Conservation (phyloP, 2,113 vertebrate species). For the Chloropsis cyanopogon region DNA sequence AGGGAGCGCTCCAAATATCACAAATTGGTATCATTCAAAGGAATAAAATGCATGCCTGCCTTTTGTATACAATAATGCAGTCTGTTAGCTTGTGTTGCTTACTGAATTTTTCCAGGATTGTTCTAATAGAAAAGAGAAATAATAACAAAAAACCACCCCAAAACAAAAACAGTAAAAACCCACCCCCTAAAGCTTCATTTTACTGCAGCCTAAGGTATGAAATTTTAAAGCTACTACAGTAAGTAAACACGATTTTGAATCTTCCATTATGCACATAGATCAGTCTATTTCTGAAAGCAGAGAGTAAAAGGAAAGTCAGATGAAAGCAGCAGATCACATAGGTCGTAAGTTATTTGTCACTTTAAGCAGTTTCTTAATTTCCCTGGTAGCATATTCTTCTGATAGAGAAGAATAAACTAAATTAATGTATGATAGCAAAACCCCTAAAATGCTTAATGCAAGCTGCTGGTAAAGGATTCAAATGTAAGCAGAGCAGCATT, state of each 20-base stretch:
- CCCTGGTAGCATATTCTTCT: constrained; percentile 66
- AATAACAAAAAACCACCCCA: rapidly evolving
- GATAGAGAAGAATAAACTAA: constrained; percentile 17
- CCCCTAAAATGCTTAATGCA: background rate
- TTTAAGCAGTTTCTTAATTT: constrained; percentile 79
- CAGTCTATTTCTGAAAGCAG: background rate
- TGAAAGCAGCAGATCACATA: constrained; percentile 59
- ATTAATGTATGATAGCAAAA: background rate
- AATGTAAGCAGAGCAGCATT: background rate
- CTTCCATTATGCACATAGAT: background rate
- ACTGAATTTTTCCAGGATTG: background rate
- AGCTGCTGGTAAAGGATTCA: background rate
- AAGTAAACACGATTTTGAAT: background rate
- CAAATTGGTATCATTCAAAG: background rate
- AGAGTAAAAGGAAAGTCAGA: constrained; percentile 41
- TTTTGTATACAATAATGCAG: background rate
- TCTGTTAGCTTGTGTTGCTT: background rate
- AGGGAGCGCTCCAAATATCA: background rate
- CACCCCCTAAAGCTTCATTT: background rate
- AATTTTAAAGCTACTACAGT: background rate
- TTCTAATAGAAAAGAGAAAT: background rate
- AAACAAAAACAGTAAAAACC: background rate
- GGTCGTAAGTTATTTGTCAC: constrained; percentile 70
- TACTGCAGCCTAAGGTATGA: background rate
- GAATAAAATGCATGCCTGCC: background rate